phyloP scores from a whole-genome alignment of 2,888 invertebrate genomes.

The Melinaea menophilus region DNA sequence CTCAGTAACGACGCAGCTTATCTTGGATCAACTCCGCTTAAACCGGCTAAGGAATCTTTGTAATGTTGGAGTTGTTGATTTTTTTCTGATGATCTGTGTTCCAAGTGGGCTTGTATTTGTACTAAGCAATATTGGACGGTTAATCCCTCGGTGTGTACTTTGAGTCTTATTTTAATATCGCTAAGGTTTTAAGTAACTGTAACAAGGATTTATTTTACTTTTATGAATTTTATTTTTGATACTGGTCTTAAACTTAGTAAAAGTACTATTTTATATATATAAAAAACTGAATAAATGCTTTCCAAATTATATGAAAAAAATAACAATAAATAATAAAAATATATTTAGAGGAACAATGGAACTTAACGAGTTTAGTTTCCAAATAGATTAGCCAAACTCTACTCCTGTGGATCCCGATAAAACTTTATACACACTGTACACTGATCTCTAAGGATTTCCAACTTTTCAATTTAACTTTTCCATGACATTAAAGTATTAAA shows the following conservation, averaged over 20 bases:
- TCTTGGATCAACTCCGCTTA: constrained; percentile 34
- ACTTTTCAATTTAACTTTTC: constrained; percentile 16
- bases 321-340: neutral
- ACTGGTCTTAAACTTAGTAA: neutral
- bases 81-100: constrained; percentile 15
- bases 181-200: constrained; percentile 15
- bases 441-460: constrained; percentile 9
- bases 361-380: constrained; percentile 6
- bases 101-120: constrained; percentile 13
- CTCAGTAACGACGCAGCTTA: constrained; percentile 53
- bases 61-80: constrained; percentile 28
- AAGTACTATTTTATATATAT: neutral
- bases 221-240: neutral
- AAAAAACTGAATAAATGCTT: neutral
- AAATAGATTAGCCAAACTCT: constrained; percentile 6
- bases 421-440: constrained; percentile 3
- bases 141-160: constrained; percentile 15
- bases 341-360: constrained; percentile 2
- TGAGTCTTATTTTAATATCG: constrained; percentile 13
- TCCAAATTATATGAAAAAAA: neutral
- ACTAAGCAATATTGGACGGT: constrained; percentile 19
- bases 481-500: constrained; percentile 2
- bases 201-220: constrained; percentile 5
- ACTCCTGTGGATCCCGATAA: constrained; percentile 7
- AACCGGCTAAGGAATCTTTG: constrained; percentile 12